Base-by-base conservation (phyloP, 2,888 invertebrate genomes). In the Conus canariensis region DNA sequence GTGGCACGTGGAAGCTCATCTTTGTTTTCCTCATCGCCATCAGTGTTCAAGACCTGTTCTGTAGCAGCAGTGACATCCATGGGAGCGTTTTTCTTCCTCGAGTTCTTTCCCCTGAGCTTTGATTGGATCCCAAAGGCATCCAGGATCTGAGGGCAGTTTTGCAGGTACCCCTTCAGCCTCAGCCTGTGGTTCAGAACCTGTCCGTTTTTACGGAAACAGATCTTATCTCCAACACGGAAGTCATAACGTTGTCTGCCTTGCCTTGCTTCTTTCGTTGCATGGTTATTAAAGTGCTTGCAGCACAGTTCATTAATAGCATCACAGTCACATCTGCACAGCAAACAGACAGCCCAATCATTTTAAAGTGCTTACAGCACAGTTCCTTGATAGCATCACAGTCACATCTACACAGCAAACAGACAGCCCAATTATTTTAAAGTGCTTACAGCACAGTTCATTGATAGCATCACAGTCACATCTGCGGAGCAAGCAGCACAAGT, bases 361-460 rank as follows among this genome's bases (percentile, higher is more conserved):
- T 94, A 93, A 95, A 95, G 56, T 93, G 92, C 45, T 91, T 90
- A 90, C 95, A 94, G 88, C 95, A 95, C 19, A 95, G 88, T 86
- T 95, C 95, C 91, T 95, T 95, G 87, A 95, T 94, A 45, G 92
- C 93, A 10, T 93, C 93, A 91, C 95, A 95, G 90, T 94, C 93
- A 58, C 88, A 90, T 80, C 95, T 95, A 92, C 25, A n/a, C 91
- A 88, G 58, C 56, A 58, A 85, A 85, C n/a, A 83, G 45, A 45
- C 45, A 45, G 45, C 45, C 45, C 45, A 45, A 45, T 45, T 45
- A 45, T 45, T 45, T 45, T 45, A 45, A 45, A 45, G 45, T 45
- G 45, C 45, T 45, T 30, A 2, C 30, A 30, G 30, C 30, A 30
- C 30, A 30, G 30, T 30, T 30, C 30, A 2, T n/a, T 30, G 30